Evolutionary conservation across 2,888 invertebrate genomes (phyloP), one percentile per base, ranked within the genome.

Genomic region (Unio pictorum): DNA sequence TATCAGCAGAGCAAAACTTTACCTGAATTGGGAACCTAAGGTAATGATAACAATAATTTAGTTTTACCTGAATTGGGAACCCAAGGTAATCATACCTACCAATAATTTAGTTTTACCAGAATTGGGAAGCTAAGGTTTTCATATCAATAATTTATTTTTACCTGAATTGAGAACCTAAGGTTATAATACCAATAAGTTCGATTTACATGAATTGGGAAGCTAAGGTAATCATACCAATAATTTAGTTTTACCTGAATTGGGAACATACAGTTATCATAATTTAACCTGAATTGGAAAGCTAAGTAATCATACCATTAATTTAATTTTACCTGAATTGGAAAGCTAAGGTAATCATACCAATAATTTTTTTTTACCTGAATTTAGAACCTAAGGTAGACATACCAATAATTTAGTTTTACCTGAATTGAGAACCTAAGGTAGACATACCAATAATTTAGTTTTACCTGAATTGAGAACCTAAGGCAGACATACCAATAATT

Each of bases 11-110:
- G 99, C 99, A 5, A 94, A 94, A 85, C 93, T 93, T 72, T 93
- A 94, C 85, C 92, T 99, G 20, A 93, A 94, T 74, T 99, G 99
- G 99, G 93, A 95, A 86, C 99, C 99, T 15, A 95, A 95, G 92
- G 95, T 96, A 87, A 68, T 75, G 64, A 20, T 55, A 23, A 7
- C 20, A 20, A 8, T 26, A 26, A 8, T 28, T 28, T 23, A 3
- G 4, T 26, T 61, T 28, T 7, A 23, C 0, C 26, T 61, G 26
- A 61, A 17, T 55, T 26, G 11, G 54, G 8, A 20, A 28, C 5
- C n/a, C 3, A 61, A 17, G 17, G 17, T 26, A 23, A 26, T 26
- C 5, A 23, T 18, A 61, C 4, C 4, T 18, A 61, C 4, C 4
- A n/a, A 17, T 61, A 28, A 23, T 3, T 61, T 23, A 61, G 0